Evolutionary conservation across 2,797 vertebrate species (phyloP).

Genomic region (Acipenser transmontanus): DNA sequence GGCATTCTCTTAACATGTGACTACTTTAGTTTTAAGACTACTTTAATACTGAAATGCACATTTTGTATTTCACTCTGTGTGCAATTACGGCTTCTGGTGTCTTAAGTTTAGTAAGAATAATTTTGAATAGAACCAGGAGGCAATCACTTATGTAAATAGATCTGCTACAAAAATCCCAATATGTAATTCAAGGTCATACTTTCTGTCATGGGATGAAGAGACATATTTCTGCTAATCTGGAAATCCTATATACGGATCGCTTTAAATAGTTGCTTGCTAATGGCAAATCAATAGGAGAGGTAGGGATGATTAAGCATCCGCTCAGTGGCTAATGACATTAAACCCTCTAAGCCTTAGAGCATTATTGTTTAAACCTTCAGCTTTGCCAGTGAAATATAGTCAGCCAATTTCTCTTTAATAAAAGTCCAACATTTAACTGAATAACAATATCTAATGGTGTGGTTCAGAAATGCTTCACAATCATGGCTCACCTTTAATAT

Average conservation of each 20-base stretch:
- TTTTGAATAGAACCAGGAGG: no score
- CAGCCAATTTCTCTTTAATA: constrained; percentile 29
- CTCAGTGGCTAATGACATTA: constrained; percentile 59
- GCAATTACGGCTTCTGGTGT: no score
- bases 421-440: constrained; percentile 25
- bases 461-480: constrained; percentile 28
- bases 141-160: no score
- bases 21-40: no score
- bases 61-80: no score
- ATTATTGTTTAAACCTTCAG: constrained; percentile 20
- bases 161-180: constrained; percentile 36
- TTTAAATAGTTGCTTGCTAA: constrained; percentile 62
- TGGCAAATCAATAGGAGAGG: constrained; percentile 59
- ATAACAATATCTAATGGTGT: constrained; percentile 26
- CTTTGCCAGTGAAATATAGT: constrained; percentile 26
- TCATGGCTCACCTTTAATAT: constrained; percentile 46
- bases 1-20: no score
- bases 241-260: constrained; percentile 46
- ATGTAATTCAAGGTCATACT: constrained; percentile 41
- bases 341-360: constrained; percentile 33
- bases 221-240: constrained; percentile 26
- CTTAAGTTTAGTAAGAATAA: no score
- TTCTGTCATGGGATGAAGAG: constrained; percentile 44
- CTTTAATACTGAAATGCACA: no score
- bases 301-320: constrained; percentile 59